Base-by-base conservation (phyloP, 1,140 invertebrate species). In the Metaphire vulgaris region DNA sequence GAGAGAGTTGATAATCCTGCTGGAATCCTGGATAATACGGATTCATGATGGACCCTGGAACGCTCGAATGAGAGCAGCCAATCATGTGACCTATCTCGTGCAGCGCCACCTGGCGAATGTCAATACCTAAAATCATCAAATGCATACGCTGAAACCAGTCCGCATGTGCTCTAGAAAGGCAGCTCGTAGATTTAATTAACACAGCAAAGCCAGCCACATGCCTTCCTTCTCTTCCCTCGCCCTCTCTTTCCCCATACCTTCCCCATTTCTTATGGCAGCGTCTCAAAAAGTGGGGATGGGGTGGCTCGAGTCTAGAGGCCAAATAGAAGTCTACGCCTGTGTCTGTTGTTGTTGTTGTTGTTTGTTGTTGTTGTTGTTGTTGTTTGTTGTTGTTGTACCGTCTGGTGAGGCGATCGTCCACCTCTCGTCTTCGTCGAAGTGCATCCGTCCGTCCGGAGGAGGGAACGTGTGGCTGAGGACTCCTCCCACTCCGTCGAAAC, bases 81-180 rank as follows among this genome's bases (percentile, higher is more conserved):
- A 98, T 87, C 1, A 94, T 95, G 86, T 97, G 95, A 2, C 95
- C 95, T 82, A 96, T 94, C 86, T 97, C 96, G 83, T 98, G 96
- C 32, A 92, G 93, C 1, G 95, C 94, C 68, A 97, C 94, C 78
- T 92, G 91, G 83, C 95, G 93, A 79, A 98, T 88, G 80, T 89
- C 87, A 0, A 88, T 86, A 76, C 88, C 88, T 87, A 76, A 72
- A 26, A 69, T 14, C 67, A 69, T 26, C 67, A 6, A 6, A 6
- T 69, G n/a, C 6, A 31, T 56, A 56, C 41, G 41, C 41, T 21
- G 6, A 56, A 12, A 56, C 41, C 41, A n/a, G n/a, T 56, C 41
- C 6, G 41, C 21, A 12, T 6, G 41, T 56, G 6, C 41, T 21
- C 41, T 56, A n/a, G n/a, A n/a, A n/a, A n/a, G n/a, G n/a, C n/a